Percentiles rank a stretch among this genome's conserved stretches.
Conservation (phyloP, 2,113 vertebrate species). For the Phalacrocorax brasilianus region DNA sequence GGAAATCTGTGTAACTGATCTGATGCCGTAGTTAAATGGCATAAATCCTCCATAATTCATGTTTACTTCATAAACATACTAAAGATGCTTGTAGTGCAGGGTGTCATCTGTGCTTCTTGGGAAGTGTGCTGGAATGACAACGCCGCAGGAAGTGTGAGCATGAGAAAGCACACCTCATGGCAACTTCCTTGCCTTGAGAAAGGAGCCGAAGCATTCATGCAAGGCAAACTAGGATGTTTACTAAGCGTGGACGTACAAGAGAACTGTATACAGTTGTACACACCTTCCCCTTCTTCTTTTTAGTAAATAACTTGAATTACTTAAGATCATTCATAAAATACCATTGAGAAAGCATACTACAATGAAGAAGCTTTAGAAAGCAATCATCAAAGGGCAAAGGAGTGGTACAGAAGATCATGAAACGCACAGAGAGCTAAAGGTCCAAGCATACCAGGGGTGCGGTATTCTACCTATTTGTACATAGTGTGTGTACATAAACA, state of each 20-base stretch:
- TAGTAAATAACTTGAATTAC: constrained; percentile 34
- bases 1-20: background rate
- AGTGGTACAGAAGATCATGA: background rate
- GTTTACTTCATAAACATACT: background rate
- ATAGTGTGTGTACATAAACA: background rate
- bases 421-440: constrained; percentile 38
- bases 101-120: background rate
- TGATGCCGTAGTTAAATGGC: background rate
- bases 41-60: background rate
- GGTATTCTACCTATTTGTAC: background rate
- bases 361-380: constrained; percentile 53
- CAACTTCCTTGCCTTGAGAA: background rate
- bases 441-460: constrained; percentile 73
- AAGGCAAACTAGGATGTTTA: background rate
- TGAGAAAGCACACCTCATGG: background rate
- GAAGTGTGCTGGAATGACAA: background rate
- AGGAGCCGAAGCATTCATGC: background rate
- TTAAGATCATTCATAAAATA: constrained; percentile 67
- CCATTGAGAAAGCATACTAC: constrained; percentile 66
- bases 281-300: background rate
- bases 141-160: background rate
- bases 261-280: background rate
- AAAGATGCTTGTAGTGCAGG: background rate
- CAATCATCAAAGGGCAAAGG: constrained; percentile 57
- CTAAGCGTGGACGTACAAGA: background rate